Base-by-base conservation (phyloP, 2,888 invertebrate genomes). In the Andricus curvator region DNA sequence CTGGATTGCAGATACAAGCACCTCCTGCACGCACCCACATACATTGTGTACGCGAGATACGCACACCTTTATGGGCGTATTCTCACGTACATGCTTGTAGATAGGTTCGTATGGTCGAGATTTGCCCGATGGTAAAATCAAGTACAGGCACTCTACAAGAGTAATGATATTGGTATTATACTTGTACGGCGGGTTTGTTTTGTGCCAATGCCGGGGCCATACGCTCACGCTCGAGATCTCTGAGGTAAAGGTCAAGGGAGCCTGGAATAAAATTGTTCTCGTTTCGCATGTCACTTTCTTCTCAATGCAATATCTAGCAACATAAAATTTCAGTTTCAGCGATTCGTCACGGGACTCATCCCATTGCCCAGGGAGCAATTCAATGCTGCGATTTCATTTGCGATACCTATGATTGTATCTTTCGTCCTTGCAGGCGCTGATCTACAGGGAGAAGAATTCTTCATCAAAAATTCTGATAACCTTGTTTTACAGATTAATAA, bases 181-280 rank as follows among this genome's bases (percentile, higher is more conserved):
- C 37, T 37, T 1, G 37, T 9, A 56, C n/a, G n/a, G 56, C n/a
- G 56, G 56, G 20, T 56, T 56, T 56, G n/a, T 56, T 56, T 56
- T 56, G 56, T 56, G 66, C 60, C 78, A 68, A 78, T 68, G 70
- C 60, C 64, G 70, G 15, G 79, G 56, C 41, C 56, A 20, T 37
- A 37, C 37, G 25, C 79, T n/a, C n/a, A 56, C n/a, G 56, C 56
- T n/a, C 56, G n/a, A 56, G 56, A 56, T 56, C n/a, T 56, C n/a
- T 17, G n/a, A n/a, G 56, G 56, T 68, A 70, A 79, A 79, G 79
- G 79, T 79, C 79, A 79, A 79, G 79, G 79, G 64, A 56, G 76
- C n/a, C n/a, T 56, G 44, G 41, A 37, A 22, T 22, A 37, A 37
- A 37, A 25, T 17, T 20, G 79, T 74, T 79, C 79, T 79, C 67